These are phyloP conservation scores for Calcarius lapponicus DNA, from an alignment of 2,797 vertebrate species.

Conservation along the genomic window DNA sequence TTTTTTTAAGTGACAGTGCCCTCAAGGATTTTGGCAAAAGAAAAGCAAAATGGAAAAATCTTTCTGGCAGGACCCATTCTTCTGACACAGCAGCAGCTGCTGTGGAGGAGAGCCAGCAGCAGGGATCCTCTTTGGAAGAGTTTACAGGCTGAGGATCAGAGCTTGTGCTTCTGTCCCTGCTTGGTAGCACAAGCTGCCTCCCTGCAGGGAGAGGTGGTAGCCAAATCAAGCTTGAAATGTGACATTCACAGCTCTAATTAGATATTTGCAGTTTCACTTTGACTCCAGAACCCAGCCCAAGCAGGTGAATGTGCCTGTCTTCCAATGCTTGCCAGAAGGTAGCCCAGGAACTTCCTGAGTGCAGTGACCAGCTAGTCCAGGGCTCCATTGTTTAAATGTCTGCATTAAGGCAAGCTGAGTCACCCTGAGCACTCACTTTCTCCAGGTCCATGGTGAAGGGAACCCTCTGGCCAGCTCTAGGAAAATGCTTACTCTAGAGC, in stretches of 20 bases:
- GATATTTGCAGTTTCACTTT: not conserved
- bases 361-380: not conserved
- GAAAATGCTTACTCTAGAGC: not conserved
- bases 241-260: slow-evolving; percentile 24
- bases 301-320: not conserved
- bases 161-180: not conserved
- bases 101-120: slow-evolving; percentile 22
- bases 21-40: slow-evolving; percentile 5
- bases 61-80: slow-evolving; percentile 7
- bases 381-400: not conserved
- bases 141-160: slow-evolving; percentile 25
- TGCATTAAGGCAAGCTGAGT: not conserved
- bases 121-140: slow-evolving; percentile 28
- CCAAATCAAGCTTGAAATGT: slow-evolving; percentile 54
- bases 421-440: not conserved
- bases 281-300: not conserved
- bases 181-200: slow-evolving; percentile 7
- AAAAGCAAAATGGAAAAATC: slow-evolving; percentile 16
- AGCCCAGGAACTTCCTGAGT: not conserved
- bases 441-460: not conserved
- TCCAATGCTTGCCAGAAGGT: not conserved
- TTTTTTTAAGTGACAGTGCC: not conserved
- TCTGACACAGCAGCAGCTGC: slow-evolving; percentile 33
- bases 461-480: not conserved
- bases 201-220: slow-evolving; percentile 9